Base-by-base conservation (phyloP, 2,888 invertebrate species). In the Macrophya annulata region DNA sequence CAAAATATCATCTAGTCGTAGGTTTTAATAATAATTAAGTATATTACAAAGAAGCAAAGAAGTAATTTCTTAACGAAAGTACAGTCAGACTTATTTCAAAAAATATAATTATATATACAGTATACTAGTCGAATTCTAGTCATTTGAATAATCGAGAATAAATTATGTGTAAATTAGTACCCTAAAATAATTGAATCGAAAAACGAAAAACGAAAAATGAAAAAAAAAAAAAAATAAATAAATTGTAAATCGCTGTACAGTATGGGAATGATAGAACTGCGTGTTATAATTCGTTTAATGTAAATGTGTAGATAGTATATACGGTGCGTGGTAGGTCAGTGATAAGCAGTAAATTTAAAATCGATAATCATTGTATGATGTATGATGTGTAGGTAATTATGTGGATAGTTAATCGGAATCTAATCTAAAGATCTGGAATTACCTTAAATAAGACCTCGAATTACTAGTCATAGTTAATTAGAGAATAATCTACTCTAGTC, bases 261-360 rank as follows among this genome's bases (percentile, higher is more conserved):
- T 43, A 55, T 68, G 15, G 17, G 37, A 17, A 37, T 55, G 25
- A n/a, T 37, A 55, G 55, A 51, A 51, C 4, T 55, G n/a, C 51
- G 48, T 51, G 37, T 17, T 43, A 59, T 74, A 21, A 77, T 81
- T 84, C 81, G 77, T 79, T 83, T 74, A 85, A 87, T 89, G 86
- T 89, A 89, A 86, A 88, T 88, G 72, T 89, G 89, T 89, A 88
- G 86, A 89, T 88, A 89, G 55, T 77, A 51, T 77, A 51, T 37
- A 37, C 31, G 25, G 48, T 85, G 21, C 31, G 72, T 21, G 84
- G 82, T 85, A 74, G 86, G 85, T 84, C 85, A 85, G 74, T 81
- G 43, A 62, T 62, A 43, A 77, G 74, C 45, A 48, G 37, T 74
- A 45, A 74, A 17, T 74, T 12, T 74, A n/a, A 31, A 45, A 74